Evolutionary conservation across 2,888 invertebrate species (phyloP), one percentile per base, ranked within the genome.

Genomic region (Girardia tigrina): DNA sequence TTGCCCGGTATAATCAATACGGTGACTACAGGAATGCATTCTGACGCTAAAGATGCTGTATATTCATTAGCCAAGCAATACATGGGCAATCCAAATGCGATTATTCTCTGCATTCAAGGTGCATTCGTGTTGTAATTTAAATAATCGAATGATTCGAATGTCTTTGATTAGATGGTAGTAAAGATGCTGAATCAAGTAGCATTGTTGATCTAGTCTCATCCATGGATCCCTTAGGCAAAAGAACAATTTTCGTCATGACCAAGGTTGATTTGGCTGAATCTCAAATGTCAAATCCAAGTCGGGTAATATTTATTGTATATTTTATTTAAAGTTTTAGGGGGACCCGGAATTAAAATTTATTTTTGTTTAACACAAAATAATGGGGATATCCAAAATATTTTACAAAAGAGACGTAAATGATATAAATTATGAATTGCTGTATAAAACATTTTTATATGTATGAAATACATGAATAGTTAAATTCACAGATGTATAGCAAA

Each of bases 51-150:
- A 78, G 94, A 95, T 77, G 90, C 92, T 0, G 99, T 99, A 82
- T 80, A 89, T 80, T 88, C 90, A 80, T 92, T 97, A 91, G 91
- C 92, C 20, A 89, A 90, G 80, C 89, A 90, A 79, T 92, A 97
- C 84, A 98, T 98, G 97, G 94, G 92, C 83, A 98, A 98, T 85
- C 98, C 98, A 0, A 99, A 98, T 85, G 94, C 98, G 0, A 98
- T 98, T 80, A 98, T 98, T 81, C 87, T 98, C 0, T 98, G 98
- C 83, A 95, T 99, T 82, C 98, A 98, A 84, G 86, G 86, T 85
- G n/a, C n/a, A n/a, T n/a, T n/a, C n/a, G n/a, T n/a, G n/a, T n/a
- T 14, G 36, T 14, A 78, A 20, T 8, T 20, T 28, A 23, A 77
- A 77, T 77, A 20, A 36, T 72, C 72, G 70, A 4, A 23, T 26